Conservation (phyloP, 2,113 vertebrate species). For the Oryzias woworae region DNA sequence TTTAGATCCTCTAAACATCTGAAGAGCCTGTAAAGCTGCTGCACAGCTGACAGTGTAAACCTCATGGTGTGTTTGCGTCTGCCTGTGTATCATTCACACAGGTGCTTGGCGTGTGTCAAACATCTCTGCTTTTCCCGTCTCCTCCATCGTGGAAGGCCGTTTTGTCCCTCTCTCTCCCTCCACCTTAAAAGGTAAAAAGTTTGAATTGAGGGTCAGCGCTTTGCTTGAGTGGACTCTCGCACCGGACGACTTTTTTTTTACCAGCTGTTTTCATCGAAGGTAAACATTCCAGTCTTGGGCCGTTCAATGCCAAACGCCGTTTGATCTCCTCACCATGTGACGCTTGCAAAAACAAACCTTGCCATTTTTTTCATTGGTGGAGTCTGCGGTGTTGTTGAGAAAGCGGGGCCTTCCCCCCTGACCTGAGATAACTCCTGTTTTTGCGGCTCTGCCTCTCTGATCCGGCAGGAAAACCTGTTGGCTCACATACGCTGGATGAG, state of each 20-base stretch:
- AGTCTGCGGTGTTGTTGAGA: conserved; percentile 39
- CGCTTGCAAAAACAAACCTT: conserved; percentile 36
- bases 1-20: neutral
- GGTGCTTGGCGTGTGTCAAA: conserved; percentile 62
- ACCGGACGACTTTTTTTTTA: conserved; percentile 50
- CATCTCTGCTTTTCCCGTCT: conserved; percentile 54
- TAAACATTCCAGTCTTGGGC: conserved; percentile 70
- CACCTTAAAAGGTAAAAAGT: conserved; percentile 35
- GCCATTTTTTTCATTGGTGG: conserved; percentile 5
- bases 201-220: conserved; percentile 17
- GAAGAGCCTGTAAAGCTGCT: conserved; percentile 11
- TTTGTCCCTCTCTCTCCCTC: neutral
- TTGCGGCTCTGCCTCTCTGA: conserved; percentile 21
- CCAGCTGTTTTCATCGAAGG: conserved; percentile 49
- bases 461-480: conserved; percentile 10
- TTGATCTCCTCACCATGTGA: conserved; percentile 67
- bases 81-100: conserved; percentile 26
- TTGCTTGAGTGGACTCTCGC: conserved; percentile 13
- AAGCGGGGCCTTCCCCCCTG: conserved; percentile 43
- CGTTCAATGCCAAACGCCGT: conserved; percentile 57
- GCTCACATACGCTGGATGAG: conserved; percentile 17
- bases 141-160: conserved; percentile 17
- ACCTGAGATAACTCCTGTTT: conserved; percentile 56
- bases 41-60: neutral
- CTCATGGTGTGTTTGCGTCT: conserved; percentile 10